Evolutionary conservation across 2,113 vertebrate genomes (phyloP), one percentile per base, ranked within the genome.

Genomic region (Sturnira hondurensis): DNA sequence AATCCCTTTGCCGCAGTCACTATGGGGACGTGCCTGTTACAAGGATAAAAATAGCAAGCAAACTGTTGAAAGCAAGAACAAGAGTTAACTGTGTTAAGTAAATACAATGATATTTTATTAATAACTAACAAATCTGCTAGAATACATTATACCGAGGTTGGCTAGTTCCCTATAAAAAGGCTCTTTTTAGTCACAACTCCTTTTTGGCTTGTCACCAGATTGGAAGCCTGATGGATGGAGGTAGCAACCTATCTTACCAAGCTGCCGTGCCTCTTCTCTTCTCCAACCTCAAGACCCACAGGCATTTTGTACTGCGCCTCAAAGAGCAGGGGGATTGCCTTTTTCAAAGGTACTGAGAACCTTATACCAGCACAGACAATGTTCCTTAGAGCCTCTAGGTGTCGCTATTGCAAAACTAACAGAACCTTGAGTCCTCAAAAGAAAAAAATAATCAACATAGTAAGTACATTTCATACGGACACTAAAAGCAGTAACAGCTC

Each of bases 381-480:
- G 65, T 50, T 95, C 22, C 13, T 4, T 1, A 52, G 0, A 24
- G n/a, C 86, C 96, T 19, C 50, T 96, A 95, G 94, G 86, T 97
- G 97, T 73, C 95, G 61, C 82, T 93, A 89, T 96, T 96, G 92
- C 85, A 96, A 96, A 97, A 94, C 90, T 82, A 96, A 97, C 86
- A 56, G 50, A 96, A 74, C 58, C 33, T 5, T 45, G 73, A 86
- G 68, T 14, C 1, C 2, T 24, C 7, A 12, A 68, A 65, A 9
- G 9, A 50, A 28, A 26, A 65, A 61, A 50, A 67, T 20, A 56
- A 82, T 14, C 36, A 86, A 47, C 65, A 61, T 2, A 92, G 56
- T 43, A 94, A 91, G 76, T 56, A 95, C 67, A 41, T 88, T 87
- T 70, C 88, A 45, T 38, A 80, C 41, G 91, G 92, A 74, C 43